Percentiles rank a stretch among this genome's conserved stretches.
phyloP scores from a whole-genome alignment of 1,140 invertebrate species.

The Lepeophtheirus salmonis region DNA sequence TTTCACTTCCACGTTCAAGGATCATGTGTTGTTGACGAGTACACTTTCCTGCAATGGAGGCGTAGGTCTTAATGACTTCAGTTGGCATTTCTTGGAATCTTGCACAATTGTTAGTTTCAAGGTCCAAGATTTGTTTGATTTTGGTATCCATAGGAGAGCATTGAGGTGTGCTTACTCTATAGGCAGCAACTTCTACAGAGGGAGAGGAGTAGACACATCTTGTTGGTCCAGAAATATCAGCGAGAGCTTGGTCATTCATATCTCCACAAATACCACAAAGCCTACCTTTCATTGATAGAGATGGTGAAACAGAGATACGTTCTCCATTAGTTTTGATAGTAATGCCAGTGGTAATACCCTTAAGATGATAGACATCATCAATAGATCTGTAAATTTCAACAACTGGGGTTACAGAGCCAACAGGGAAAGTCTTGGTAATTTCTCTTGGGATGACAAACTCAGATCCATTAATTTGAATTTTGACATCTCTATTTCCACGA shows the following conservation, averaged over 20 bases:
- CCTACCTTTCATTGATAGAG: neutral
- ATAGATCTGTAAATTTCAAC: neutral
- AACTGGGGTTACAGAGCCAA: neutral
- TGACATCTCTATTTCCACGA: neutral
- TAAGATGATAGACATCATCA: neutral
- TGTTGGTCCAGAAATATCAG: conserved; percentile 13
- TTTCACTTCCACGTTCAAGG: neutral
- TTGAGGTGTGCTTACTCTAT: conserved; percentile 2
- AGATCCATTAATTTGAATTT: neutral
- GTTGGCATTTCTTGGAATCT: conserved; percentile 5
- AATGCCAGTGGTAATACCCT: neutral
- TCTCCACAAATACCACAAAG: conserved; percentile 15
- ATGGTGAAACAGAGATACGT: neutral
- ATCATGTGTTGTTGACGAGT: conserved; percentile 8
- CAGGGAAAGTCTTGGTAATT: neutral
- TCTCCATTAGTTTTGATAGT: conserved; percentile 3
- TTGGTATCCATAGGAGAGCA: neutral
- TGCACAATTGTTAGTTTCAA: neutral
- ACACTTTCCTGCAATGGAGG: neutral
- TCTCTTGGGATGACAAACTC: neutral
- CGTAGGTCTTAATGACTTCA: neutral
- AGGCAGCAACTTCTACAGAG: conserved; percentile 13
- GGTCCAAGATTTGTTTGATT: conserved; percentile 1
- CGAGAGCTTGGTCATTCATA: conserved; percentile 8
- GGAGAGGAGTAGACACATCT: conserved; percentile 15